A percentile compares a stretch with the other conserved stretches of the same genome.
Conservation (phyloP, 1,140 invertebrate species). For the Amphibalanus amphitrite region DNA sequence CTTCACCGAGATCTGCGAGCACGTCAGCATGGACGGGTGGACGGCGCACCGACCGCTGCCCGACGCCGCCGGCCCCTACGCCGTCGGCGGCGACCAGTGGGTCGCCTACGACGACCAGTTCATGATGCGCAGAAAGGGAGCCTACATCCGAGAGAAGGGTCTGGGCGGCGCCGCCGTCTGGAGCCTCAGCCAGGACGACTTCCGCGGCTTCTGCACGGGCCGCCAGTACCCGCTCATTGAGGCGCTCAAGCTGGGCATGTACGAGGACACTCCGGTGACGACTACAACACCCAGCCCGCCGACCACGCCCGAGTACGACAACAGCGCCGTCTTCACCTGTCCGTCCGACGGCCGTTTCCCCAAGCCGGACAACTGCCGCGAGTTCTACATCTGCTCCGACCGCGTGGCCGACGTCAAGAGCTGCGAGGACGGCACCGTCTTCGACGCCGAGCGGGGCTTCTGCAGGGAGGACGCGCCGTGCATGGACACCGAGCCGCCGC, state of each 20-base stretch:
- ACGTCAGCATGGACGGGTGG: background rate
- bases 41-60: background rate
- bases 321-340: background rate
- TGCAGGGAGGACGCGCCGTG: too few relatives aligned
- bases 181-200: background rate
- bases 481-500: too few relatives aligned
- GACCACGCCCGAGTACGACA: background rate
- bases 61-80: background rate
- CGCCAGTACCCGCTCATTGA: background rate
- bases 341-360: background rate
- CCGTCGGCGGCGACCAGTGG: background rate
- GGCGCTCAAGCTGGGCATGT: background rate
- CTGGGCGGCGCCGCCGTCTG: background rate
- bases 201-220: background rate
- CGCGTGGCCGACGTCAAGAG: background rate
- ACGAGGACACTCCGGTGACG: background rate
- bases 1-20: background rate
- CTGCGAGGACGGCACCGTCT: too few relatives aligned
- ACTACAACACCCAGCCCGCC: background rate
- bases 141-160: background rate
- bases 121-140: background rate
- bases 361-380: background rate
- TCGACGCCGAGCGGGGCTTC: too few relatives aligned
- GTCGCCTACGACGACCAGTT: background rate
- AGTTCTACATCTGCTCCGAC: background rate